Base-by-base conservation (phyloP, 2,797 vertebrate genomes). In the Tangara arthus region DNA sequence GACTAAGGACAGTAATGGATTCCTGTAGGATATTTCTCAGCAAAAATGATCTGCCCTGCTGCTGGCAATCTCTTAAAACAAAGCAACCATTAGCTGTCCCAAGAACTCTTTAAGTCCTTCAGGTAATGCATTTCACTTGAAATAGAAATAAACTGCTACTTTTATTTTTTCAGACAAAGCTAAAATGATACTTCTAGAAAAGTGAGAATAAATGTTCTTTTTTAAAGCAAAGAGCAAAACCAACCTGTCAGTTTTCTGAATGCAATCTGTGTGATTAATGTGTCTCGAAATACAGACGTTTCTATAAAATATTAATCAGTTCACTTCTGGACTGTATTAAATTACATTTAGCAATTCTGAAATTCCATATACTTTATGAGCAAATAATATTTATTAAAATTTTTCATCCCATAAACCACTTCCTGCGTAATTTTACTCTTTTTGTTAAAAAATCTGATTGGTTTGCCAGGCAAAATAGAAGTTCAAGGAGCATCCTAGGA, bases 241-340 rank as follows among this genome's bases (percentile, higher is more conserved):
- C 94, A 93, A 82, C 46, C 39, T 75, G 88, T 84, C 85, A 73
- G 73, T 49, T 94, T 95, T 91, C 82, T 7, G 15, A 92, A 90
- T 50, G 75, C 77, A 77, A 72, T 93, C 63, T 70, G 18, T 47
- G 84, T 93, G 94, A 96, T 95, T 95, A 96, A 96, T 95, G 59
- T 94, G 93, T 96, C 93, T 97, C 7, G 1, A 94, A 96, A 94
- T 84, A 85, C 93, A 95, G 84, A 93, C 93, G 71, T 64, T 95
- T 89, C 56, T 95, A 93, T 90, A 85, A 96, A 96, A 95, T 93
- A 81, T 96, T 95, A 88, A 95, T 95, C 91, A 79, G 83, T 95
- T 97, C 78, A 94, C 87, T 94, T 95, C 64, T 94, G 70, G 53
- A 76, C 83, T 95, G 82, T 95, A 95, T 90, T 91, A 82, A 91